Evolutionary conservation across 92 coral and sea anemone genomes (phyloP).

Genomic region (Siderastrea radians): DNA sequence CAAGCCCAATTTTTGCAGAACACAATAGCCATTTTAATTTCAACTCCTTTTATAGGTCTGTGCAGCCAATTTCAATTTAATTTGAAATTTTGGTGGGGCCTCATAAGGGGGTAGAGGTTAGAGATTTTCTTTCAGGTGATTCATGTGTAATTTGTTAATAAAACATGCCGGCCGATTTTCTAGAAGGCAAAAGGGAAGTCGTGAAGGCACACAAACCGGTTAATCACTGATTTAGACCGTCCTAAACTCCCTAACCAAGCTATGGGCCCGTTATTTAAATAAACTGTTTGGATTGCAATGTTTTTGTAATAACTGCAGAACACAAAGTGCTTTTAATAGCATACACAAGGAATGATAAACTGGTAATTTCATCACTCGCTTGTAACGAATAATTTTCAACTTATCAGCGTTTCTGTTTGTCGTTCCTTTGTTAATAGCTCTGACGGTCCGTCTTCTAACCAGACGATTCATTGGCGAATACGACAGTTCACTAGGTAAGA

Average conservation of each 20-base stretch:
- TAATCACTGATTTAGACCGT: not conserved
- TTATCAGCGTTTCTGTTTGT: not conserved
- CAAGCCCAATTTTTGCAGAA: too few species aligned
- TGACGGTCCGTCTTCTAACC: constrained; percentile 65
- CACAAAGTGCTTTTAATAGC: not conserved
- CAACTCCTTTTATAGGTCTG: too few species aligned
- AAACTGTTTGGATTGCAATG: not conserved
- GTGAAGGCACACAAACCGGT: not conserved
- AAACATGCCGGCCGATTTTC: not conserved
- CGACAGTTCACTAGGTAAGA: constrained; percentile 14
- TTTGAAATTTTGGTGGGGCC: too few species aligned
- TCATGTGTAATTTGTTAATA: too few species aligned
- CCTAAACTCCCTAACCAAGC: not conserved
- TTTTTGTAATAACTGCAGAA: not conserved
- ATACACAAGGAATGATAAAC: not conserved
- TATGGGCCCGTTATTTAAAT: not conserved
- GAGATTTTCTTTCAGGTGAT: too few species aligned
- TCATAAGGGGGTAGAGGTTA: too few species aligned
- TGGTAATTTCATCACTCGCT: not conserved
- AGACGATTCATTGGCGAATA: constrained; percentile 64
- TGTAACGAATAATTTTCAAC: not conserved
- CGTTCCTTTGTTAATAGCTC: constrained; percentile 15
- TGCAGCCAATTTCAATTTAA: too few species aligned
- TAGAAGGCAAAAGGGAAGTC: not conserved
- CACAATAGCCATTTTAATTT: too few species aligned